phyloP scores from a whole-genome alignment of 2,797 vertebrate species.

The Macrochelys suwanniensis region DNA sequence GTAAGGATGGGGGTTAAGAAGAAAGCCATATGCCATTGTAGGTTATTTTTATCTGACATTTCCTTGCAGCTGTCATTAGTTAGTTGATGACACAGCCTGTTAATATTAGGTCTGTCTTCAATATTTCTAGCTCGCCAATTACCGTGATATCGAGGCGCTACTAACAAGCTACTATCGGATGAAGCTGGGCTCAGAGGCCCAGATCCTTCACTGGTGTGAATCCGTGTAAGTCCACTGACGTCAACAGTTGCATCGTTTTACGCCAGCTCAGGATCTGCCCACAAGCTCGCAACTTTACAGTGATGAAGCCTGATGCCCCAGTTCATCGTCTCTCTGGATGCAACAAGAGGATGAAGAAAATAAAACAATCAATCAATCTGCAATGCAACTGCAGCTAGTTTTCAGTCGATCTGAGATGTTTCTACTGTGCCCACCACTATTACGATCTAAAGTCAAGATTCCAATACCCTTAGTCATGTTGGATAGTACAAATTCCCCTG shows the following conservation, averaged over 20 bases:
- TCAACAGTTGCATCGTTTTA: background rate
- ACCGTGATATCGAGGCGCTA: slow-evolving; percentile 60
- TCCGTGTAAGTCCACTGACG: background rate
- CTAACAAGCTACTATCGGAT: slow-evolving; percentile 61
- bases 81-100: slow-evolving; percentile 77
- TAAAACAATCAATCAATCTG: background rate
- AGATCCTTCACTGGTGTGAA: background rate
- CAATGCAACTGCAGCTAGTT: background rate
- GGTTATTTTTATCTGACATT: slow-evolving; percentile 75
- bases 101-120: slow-evolving; percentile 75
- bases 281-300: rapidly evolving
- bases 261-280: background rate
- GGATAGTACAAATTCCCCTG: background rate
- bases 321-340: background rate
- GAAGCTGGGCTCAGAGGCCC: background rate
- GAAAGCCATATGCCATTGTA: slow-evolving; percentile 59
- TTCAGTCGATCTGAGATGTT: background rate
- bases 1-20: slow-evolving; percentile 47
- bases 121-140: slow-evolving; percentile 74
- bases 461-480: background rate
- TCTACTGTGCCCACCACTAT: background rate
- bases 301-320: background rate
- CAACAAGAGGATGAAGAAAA: background rate
- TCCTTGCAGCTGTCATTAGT: slow-evolving; percentile 72
- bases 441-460: background rate